These are phyloP conservation scores for Notoglanidium macrostoma DNA, from an alignment of 2,797 vertebrate genomes.

Conservation along the genomic window DNA sequence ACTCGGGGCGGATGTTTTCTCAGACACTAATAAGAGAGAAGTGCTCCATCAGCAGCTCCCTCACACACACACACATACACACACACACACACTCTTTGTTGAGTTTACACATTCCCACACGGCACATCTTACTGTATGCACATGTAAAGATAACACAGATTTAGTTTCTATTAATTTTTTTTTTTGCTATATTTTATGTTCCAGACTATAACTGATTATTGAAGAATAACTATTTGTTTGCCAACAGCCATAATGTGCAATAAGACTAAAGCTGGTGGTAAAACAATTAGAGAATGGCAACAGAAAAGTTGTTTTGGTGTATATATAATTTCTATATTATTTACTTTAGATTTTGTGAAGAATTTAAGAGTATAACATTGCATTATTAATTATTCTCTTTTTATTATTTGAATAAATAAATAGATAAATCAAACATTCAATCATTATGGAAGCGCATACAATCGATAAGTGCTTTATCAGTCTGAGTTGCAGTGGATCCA, in stretches of 20 bases:
- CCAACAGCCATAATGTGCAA: background rate
- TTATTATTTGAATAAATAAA: background rate
- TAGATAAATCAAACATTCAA: background rate
- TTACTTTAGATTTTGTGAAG: background rate
- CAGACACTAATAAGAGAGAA: conserved; percentile 2
- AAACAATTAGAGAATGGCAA: background rate
- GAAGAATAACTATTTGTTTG: background rate
- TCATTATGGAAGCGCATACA: background rate
- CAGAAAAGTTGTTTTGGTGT: background rate
- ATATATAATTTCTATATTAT: background rate
- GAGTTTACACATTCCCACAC: conserved; percentile 45
- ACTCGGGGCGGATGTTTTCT: conserved; percentile 44
- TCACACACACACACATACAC: too few relatives aligned
- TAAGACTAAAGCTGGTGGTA: background rate
- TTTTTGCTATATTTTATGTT: background rate
- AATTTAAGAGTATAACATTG: background rate
- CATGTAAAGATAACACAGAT: background rate
- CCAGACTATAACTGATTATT: background rate
- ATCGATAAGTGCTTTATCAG: background rate
- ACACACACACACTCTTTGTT: background rate
- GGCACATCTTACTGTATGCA: background rate
- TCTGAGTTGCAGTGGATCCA: background rate
- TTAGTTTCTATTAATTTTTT: background rate
- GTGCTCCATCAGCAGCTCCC: conserved; percentile 43
- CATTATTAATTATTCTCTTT: background rate